Evolutionary conservation across 2,113 vertebrate species (phyloP).

Genomic region (Terrapene triunguis): DNA sequence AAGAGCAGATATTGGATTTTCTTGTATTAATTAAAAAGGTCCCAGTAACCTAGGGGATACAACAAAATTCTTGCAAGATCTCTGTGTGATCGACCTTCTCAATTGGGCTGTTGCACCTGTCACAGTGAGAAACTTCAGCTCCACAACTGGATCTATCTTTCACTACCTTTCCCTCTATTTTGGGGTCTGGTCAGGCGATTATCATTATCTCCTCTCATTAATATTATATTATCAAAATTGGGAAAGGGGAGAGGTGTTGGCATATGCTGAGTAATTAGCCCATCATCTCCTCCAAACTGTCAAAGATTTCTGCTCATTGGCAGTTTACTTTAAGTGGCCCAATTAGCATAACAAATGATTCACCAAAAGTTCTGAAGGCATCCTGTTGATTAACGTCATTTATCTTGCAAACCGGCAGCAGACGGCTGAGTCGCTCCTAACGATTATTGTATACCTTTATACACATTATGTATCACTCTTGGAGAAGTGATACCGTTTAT

Average conservation of each 20-base stretch:
- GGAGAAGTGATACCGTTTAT: constrained; percentile 37
- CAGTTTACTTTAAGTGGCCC: constrained; percentile 85
- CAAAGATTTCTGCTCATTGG: constrained; percentile 77
- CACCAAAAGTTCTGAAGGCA: constrained; percentile 87
- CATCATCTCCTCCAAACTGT: constrained; percentile 77
- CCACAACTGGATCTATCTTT: constrained; percentile 20
- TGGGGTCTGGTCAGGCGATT: constrained; percentile 77
- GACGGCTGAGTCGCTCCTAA: constrained; percentile 80
- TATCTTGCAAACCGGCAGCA: constrained; percentile 83
- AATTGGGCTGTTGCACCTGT: constrained; percentile 17
- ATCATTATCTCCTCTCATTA: constrained; percentile 78
- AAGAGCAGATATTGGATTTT: constrained; percentile 52
- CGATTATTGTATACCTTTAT: constrained; percentile 83
- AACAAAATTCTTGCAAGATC: constrained; percentile 54
- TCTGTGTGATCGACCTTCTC: constrained; percentile 39
- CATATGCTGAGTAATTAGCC: constrained; percentile 79
- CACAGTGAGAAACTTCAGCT: constrained; percentile 17
- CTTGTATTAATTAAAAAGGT: constrained; percentile 71
- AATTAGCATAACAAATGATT: constrained; percentile 89
- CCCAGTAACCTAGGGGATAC: constrained; percentile 21
- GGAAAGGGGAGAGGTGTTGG: constrained; percentile 54
- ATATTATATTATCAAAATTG: constrained; percentile 78
- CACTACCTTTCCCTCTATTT: constrained; percentile 38
- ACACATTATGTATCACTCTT: constrained; percentile 65
- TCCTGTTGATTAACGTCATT: constrained; percentile 88